Conservation (phyloP, 2,888 invertebrate genomes). For the Tetranychus piercei region DNA sequence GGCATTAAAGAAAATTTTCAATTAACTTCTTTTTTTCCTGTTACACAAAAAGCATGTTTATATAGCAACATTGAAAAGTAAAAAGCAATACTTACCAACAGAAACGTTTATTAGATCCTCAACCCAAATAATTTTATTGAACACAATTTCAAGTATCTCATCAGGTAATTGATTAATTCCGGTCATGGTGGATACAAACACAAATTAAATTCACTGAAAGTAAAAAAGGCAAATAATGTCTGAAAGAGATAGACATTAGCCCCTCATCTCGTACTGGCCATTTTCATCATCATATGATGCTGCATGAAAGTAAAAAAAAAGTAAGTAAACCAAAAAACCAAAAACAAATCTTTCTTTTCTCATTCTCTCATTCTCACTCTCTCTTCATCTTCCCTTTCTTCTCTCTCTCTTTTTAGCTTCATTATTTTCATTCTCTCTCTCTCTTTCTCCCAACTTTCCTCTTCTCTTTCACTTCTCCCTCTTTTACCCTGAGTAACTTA, state of each 20-base stretch:
- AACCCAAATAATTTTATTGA: not conserved
- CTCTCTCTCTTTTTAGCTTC: not conserved
- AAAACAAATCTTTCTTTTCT: not conserved
- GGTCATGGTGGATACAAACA: not conserved
- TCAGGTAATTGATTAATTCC: not conserved
- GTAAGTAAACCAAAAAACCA: not conserved
- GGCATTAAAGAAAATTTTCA: too few relatives aligned
- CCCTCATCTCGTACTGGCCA: slow-evolving; percentile 12
- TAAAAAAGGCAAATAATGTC: slow-evolving; percentile 2
- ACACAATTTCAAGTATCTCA: not conserved
- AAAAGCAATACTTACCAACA: not conserved
- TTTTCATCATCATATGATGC: slow-evolving; percentile 46
- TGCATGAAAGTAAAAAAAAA: not conserved
- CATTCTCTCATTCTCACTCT: not conserved
- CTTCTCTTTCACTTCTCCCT: not conserved
- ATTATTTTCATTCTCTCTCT: not conserved
- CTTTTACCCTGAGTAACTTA: not conserved
- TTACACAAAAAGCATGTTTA: not conserved
- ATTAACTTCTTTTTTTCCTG: too few relatives aligned
- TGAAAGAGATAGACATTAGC: not conserved
- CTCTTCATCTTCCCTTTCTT: not conserved
- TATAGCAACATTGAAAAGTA: not conserved
- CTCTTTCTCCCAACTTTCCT: not conserved
- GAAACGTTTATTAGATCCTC: not conserved
- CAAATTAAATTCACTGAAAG: not conserved